Conservation (phyloP, 53 echinoderm and acorn worm genomes). For the Zoroaster sp. region DNA sequence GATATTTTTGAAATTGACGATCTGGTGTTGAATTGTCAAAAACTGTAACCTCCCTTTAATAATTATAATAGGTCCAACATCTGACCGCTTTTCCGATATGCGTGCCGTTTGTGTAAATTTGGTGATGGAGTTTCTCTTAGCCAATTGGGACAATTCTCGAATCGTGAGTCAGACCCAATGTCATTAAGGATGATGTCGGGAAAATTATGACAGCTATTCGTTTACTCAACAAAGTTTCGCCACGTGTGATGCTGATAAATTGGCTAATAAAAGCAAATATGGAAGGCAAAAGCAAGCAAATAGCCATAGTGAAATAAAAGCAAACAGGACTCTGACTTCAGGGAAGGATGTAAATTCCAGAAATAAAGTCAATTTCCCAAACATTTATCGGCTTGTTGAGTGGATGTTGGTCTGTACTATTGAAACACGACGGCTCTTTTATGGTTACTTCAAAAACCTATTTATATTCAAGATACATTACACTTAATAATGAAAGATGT, state of each 20-base stretch:
- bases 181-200: background rate
- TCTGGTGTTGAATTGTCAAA: no score
- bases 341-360: constrained; percentile 28
- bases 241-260: background rate
- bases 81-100: no score
- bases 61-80: no score
- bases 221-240: background rate
- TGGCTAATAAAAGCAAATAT: constrained; percentile 39
- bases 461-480: background rate
- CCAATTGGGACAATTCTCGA: background rate
- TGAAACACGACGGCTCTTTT: constrained; percentile 24
- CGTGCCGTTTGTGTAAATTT: no score
- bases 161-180: background rate
- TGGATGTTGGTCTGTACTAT: background rate
- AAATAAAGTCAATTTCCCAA: constrained; percentile 43
- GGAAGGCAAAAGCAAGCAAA: constrained; percentile 36
- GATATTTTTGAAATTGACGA: no score
- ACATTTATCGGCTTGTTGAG: constrained; percentile 31
- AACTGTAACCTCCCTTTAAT: no score
- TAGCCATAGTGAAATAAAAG: constrained; percentile 15
- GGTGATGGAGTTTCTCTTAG: background rate
- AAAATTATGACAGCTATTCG: background rate
- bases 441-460: background rate
- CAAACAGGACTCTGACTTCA: constrained; percentile 13
- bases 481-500: background rate